Percentiles rank a stretch among this genome's conserved stretches.
Evolutionary conservation across 2,888 invertebrate genomes (phyloP).

Genomic region (Hymenopus coronatus): DNA sequence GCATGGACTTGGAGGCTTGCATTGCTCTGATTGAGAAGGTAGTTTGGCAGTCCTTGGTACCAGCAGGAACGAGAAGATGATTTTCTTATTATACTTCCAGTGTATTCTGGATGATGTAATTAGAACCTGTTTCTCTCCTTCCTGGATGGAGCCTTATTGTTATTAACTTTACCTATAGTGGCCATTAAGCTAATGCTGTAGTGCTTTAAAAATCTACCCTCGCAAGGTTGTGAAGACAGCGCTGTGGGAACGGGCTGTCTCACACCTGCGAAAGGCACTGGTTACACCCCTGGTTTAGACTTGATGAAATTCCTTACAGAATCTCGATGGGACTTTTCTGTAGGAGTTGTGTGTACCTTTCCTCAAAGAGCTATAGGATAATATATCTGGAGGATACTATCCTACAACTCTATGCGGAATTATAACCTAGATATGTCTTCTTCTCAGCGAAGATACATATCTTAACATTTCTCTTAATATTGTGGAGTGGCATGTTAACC

Average conservation of each 20-base stretch:
- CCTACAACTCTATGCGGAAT: too few species aligned
- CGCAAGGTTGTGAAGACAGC: neutral
- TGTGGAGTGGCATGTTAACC: too few species aligned
- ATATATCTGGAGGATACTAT: too few species aligned
- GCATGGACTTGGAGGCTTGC: constrained; percentile 97
- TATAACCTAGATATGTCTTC: too few species aligned
- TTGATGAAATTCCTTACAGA: too few species aligned
- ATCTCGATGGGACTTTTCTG: too few species aligned
- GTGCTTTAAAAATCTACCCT: neutral
- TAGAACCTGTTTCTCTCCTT: neutral
- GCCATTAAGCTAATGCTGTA: neutral
- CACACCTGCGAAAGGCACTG: neutral
- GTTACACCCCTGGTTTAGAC: too few species aligned
- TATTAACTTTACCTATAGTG: neutral
- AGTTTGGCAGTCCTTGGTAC: constrained; percentile 39
- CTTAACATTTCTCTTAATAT: too few species aligned
- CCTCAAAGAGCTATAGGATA: too few species aligned
- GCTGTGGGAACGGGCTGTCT: neutral
- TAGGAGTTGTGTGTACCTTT: too few species aligned
- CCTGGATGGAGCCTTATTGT: neutral
- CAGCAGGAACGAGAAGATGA: neutral
- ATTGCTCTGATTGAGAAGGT: constrained; percentile 99
- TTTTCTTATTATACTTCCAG: neutral
- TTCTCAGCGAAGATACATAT: too few species aligned
- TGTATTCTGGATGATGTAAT: neutral